phyloP scores from a whole-genome alignment of 2,113 vertebrate genomes.

The Vidua macroura region DNA sequence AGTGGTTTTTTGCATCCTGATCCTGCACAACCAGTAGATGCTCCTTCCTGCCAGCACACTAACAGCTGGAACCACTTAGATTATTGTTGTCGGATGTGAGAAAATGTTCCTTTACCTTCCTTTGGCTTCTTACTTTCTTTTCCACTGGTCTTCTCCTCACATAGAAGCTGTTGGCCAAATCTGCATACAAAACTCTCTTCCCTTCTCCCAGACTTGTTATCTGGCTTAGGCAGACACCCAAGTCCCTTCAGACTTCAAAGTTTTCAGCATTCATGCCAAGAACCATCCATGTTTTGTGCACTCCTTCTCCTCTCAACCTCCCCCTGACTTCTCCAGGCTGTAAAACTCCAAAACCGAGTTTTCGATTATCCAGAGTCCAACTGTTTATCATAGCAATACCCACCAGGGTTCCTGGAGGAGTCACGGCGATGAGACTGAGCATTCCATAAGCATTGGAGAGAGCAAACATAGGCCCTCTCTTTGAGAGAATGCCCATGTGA shows the following conservation, averaged over 20 bases:
- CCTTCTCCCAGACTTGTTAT: constrained; percentile 9
- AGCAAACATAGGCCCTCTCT: background rate
- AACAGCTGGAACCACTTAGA: background rate
- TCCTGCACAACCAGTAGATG: background rate
- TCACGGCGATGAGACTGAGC: background rate
- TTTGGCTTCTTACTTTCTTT: background rate
- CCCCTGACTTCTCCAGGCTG: background rate
- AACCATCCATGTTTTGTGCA: background rate
- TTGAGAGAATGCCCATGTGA: background rate
- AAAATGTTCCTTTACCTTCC: constrained; percentile 12
- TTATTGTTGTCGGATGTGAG: background rate
- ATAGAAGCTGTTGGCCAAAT: background rate
- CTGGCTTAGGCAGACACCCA: constrained; percentile 24
- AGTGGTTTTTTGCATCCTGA: background rate
- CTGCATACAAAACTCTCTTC: background rate
- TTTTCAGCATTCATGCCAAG: constrained; percentile 9
- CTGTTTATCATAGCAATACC: background rate
- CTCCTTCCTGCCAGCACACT: background rate
- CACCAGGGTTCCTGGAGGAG: background rate
- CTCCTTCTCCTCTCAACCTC: background rate
- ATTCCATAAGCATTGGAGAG: background rate
- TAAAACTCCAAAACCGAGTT: background rate
- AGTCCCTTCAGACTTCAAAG: background rate
- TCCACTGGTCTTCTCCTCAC: background rate
- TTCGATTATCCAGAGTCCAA: background rate